These are phyloP conservation scores for Hippasteria phrygiana DNA, from an alignment of 53 echinoderm and acorn worm species.

Conservation along the genomic window DNA sequence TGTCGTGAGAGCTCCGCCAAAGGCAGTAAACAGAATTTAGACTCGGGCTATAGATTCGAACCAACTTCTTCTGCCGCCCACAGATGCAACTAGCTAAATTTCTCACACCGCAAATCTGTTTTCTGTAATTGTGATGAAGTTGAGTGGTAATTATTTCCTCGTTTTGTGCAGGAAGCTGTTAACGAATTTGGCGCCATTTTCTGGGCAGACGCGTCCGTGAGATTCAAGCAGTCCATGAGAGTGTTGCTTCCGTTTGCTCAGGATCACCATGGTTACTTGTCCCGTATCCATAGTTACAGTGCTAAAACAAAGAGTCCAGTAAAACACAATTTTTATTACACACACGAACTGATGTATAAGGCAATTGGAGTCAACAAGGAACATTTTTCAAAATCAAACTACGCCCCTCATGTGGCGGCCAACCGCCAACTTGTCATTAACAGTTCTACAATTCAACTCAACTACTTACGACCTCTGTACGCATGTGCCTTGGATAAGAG, in stretches of 20 bases:
- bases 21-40: no score
- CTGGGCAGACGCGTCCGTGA: slow-evolving; percentile 77
- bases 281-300: slow-evolving; percentile 76
- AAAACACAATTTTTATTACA: slow-evolving; percentile 71
- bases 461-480: slow-evolving; percentile 58
- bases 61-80: no score
- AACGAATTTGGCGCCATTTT: slow-evolving; percentile 83
- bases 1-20: no score
- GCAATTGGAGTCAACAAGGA: slow-evolving; percentile 63
- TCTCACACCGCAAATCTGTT: background rate
- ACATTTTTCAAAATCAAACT: slow-evolving; percentile 36
- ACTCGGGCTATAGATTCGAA: no score
- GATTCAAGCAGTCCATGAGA: slow-evolving; percentile 67
- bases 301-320: slow-evolving; percentile 14
- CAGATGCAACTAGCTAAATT: background rate
- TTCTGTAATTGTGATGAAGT: background rate
- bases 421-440: slow-evolving; percentile 75
- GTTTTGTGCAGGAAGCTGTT: slow-evolving; percentile 67
- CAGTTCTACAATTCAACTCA: slow-evolving; percentile 67
- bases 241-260: slow-evolving; percentile 55
- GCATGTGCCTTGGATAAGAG: slow-evolving; percentile 44
- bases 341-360: slow-evolving; percentile 53
- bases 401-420: slow-evolving; percentile 64
- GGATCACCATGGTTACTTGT: slow-evolving; percentile 78
- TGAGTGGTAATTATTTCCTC: background rate